Conservation (phyloP, 2,797 vertebrate genomes). For the Helostoma temminkii region DNA sequence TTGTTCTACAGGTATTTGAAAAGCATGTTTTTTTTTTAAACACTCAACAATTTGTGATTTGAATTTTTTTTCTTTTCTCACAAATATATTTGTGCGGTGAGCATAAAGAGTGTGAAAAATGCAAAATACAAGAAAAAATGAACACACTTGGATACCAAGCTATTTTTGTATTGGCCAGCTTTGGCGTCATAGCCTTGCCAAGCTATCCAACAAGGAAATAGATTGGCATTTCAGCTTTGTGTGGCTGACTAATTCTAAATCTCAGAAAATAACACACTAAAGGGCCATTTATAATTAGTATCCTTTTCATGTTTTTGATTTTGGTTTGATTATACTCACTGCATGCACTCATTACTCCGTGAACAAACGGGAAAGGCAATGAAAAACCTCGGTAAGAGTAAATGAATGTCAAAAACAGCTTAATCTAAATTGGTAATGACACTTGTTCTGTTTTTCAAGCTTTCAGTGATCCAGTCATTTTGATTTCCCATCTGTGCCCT, state of each 20-base stretch:
- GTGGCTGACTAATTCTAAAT: constrained; percentile 66
- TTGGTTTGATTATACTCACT: constrained; percentile 41
- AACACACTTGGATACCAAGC: constrained; percentile 66
- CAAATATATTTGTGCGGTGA: constrained; percentile 25
- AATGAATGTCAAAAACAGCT: constrained; percentile 63
- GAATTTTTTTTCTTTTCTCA: too few relatives aligned
- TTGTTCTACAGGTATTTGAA: background rate
- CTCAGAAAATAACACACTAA: constrained; percentile 48
- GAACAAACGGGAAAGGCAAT: constrained; percentile 21
- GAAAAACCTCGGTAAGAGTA: constrained; percentile 24
- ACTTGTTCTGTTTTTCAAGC: constrained; percentile 72
- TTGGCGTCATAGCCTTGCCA: constrained; percentile 58
- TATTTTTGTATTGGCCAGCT: constrained; percentile 69
- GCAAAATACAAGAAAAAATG: constrained; percentile 31
- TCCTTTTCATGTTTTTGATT: constrained; percentile 50
- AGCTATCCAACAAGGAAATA: constrained; percentile 58
- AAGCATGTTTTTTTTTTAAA: background rate
- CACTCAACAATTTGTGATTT: too few relatives aligned
- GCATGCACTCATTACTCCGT: constrained; percentile 30
- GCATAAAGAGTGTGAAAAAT: constrained; percentile 41
- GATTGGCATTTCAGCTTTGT: constrained; percentile 69
- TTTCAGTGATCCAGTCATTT: constrained; percentile 77
- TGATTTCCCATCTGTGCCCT: constrained; percentile 85
- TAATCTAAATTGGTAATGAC: constrained; percentile 79
- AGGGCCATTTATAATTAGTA: constrained; percentile 41